Evolutionary conservation across 1,140 invertebrate species (phyloP).

Genomic region (Zaprionus vittiger): DNA sequence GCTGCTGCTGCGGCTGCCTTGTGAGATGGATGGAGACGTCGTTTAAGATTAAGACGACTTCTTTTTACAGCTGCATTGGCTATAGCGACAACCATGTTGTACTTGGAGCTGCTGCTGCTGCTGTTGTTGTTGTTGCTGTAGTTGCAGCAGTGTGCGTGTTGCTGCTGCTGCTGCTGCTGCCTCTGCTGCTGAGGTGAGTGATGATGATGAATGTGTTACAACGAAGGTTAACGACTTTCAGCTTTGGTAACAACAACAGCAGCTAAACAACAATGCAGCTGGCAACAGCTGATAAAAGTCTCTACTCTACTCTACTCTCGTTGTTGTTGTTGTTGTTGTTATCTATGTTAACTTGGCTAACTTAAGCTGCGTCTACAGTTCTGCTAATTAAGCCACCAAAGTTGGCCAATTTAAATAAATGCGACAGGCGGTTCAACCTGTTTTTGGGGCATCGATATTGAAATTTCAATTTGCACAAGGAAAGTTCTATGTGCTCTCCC

Average conservation of each 20-base stretch:
- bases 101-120: constrained; percentile 44
- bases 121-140: constrained; percentile 45
- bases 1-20: constrained; percentile 50
- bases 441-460: constrained; percentile 28
- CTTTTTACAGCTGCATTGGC: constrained; percentile 72
- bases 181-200: constrained; percentile 72
- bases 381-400: constrained; percentile 73
- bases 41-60: constrained; percentile 83
- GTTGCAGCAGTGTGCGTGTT: constrained; percentile 41
- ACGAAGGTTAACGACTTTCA: constrained; percentile 83
- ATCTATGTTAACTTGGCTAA: neutral
- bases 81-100: constrained; percentile 50
- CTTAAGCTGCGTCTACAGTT: neutral
- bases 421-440: constrained; percentile 62
- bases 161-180: constrained; percentile 30
- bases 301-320: neutral
- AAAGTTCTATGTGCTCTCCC: constrained; percentile 34
- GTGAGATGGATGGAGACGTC: constrained; percentile 79
- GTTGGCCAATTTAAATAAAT: constrained; percentile 79
- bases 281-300: constrained; percentile 59
- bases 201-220: constrained; percentile 84
- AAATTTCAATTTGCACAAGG: constrained; percentile 76
- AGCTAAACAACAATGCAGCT: constrained; percentile 17
- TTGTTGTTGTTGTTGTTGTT: constrained; percentile 21
- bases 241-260: constrained; percentile 71